Evolutionary conservation across 2,888 invertebrate species (phyloP).

Genomic region (Agonopterix subpropinquella): DNA sequence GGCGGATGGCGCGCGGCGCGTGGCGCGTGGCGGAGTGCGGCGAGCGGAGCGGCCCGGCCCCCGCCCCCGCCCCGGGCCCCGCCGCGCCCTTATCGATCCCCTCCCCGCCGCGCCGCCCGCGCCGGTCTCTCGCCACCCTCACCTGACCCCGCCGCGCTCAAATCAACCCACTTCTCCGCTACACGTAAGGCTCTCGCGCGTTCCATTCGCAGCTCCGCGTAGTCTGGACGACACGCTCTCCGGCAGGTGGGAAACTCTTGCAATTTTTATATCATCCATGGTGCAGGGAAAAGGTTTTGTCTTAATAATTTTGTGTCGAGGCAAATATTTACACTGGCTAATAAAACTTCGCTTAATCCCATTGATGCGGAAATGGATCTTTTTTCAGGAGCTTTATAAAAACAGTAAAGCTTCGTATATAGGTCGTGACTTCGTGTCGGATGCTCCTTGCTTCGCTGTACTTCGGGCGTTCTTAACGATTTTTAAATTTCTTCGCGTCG

Average conservation of each 20-base stretch:
- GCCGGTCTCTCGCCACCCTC: no score
- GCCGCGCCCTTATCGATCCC: neutral
- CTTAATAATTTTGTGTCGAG: conserved; percentile 19
- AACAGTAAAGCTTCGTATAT: no score
- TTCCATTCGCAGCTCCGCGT: neutral
- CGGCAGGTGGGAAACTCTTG: conserved; percentile 8
- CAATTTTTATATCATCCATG: conserved; percentile 10
- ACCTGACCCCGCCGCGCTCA: no score
- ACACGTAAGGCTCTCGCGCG: no score
- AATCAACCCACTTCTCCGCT: no score
- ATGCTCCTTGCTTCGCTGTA: no score
- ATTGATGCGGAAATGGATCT: conserved; percentile 2
- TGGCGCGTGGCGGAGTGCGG: neutral
- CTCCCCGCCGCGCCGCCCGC: neutral
- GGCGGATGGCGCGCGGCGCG: neutral
- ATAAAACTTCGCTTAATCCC: conserved; percentile 3
- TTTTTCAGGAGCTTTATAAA: neutral
- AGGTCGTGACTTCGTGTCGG: no score
- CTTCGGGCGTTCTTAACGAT: no score
- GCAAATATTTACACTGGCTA: conserved; percentile 14
- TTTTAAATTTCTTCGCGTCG: no score
- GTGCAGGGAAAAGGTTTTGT: conserved; percentile 17
- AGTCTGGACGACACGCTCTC: neutral
- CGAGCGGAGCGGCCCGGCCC: neutral
- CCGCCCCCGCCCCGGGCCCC: neutral